phyloP scores from a whole-genome alignment of 2,888 invertebrate genomes.

The Aspidapion aeneum region DNA sequence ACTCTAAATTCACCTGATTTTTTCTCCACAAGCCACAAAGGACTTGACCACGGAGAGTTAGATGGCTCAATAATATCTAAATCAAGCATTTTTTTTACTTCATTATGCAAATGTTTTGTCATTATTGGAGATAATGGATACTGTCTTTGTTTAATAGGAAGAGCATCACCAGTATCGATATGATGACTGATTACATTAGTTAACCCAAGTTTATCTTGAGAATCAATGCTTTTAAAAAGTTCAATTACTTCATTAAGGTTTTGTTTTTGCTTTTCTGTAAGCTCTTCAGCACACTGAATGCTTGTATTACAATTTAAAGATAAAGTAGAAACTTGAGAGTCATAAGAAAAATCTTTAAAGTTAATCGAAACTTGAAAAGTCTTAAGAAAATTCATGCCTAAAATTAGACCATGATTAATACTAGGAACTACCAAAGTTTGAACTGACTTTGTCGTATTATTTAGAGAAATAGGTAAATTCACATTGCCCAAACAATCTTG shows the following conservation, averaged over 20 bases:
- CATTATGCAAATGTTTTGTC: slow-evolving; percentile 10
- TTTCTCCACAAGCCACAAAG: slow-evolving; percentile 31
- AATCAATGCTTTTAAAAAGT: slow-evolving; percentile 4
- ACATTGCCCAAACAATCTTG: slow-evolving; percentile 6
- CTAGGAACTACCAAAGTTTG: slow-evolving; percentile 8
- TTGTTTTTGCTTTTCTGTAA: not conserved
- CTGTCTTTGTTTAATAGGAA: slow-evolving; percentile 12
- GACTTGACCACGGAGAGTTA: slow-evolving; percentile 31
- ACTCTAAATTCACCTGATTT: slow-evolving; percentile 31
- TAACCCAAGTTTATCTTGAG: slow-evolving; percentile 3
- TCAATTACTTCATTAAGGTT: slow-evolving; percentile 1
- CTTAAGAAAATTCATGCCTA: slow-evolving; percentile 13
- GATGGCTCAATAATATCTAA: slow-evolving; percentile 24
- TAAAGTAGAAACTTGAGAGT: not conserved
- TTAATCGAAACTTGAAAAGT: not conserved
- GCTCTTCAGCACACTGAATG: not conserved
- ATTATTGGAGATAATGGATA: slow-evolving; percentile 15
- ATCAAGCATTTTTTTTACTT: slow-evolving; percentile 10
- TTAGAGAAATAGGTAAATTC: not conserved
- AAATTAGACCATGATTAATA: slow-evolving; percentile 3
- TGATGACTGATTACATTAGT: slow-evolving; percentile 5
- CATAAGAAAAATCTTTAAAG: slow-evolving; percentile 6
- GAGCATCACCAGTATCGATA: slow-evolving; percentile 12
- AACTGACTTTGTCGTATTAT: slow-evolving; percentile 5
- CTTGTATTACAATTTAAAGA: not conserved